Base-by-base conservation (phyloP, 2,113 vertebrate genomes). In the Symphodus melops region DNA sequence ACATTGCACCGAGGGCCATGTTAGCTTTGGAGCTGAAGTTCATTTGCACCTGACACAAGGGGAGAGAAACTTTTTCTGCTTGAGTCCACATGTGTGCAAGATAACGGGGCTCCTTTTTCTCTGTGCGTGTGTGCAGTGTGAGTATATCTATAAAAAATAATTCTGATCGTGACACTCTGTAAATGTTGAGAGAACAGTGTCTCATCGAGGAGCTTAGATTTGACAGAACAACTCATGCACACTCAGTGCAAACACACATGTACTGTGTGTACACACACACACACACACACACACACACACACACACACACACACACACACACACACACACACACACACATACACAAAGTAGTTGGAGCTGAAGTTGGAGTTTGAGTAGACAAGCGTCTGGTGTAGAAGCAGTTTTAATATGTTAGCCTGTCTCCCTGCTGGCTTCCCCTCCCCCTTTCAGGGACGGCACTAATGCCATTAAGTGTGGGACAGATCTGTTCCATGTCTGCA, bases 381-480 rank as follows among this genome's bases (percentile, higher is more conserved):
- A 91, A 84, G 86, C 72, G 89, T 89, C 88, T 88, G 89, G 88
- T 90, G 88, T 84, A 59, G 90, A 91, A 87, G 86, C 89, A 82
- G 91, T 92, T 93, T 92, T 93, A 93, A 93, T 93, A 92, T 92
- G 92, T 92, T 91, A 88, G 91, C 84, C 86, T 81, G 86, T 91
- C 91, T 93, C 92, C 88, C 92, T 77, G 75, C 86, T 86, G 87
- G 89, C 85, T 63, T 82, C 87, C 89, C 89, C 88, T 91, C 91
- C 91, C 86, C 91, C 90, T 86, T 86, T 92, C 89, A 91, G 93
- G 93, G 94, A 95, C 93, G 91, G 90, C 91, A 93, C 93, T 95
- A 95, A 95, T 95, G 92, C 90, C 93, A 95, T 94, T 94, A 94
- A 93, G 90, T 92, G 91, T 92, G 93, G 94, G 94, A 94, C 94